Conservation (phyloP, 1,140 invertebrate genomes). For the Mycetomoellerius zeteki region DNA sequence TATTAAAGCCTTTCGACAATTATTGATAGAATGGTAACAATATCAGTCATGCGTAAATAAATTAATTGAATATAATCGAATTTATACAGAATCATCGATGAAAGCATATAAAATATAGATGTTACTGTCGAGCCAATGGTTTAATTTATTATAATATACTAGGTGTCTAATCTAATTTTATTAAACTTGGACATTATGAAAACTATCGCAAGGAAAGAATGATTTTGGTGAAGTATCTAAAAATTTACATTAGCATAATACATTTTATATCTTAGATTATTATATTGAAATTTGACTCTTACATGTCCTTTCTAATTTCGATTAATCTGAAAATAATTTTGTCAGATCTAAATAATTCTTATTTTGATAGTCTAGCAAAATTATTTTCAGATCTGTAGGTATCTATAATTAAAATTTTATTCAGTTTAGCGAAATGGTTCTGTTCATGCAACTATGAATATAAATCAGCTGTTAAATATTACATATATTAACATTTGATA, state of each 20-base stretch:
- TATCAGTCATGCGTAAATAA: constrained; percentile 2
- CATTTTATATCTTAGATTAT: too few species aligned
- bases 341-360: too few species aligned
- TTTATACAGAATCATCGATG: constrained; percentile 4
- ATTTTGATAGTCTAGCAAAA: too few species aligned
- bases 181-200: neutral
- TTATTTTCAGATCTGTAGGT: too few species aligned
- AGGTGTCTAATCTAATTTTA: neutral
- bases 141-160: constrained; percentile 25
- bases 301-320: too few species aligned
- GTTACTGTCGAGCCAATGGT: neutral
- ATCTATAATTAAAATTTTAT: too few species aligned
- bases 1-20: neutral
- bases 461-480: neutral
- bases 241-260: too few species aligned
- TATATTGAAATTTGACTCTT: too few species aligned
- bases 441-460: too few species aligned
- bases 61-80: constrained; percentile 38
- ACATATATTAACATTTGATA: neutral
- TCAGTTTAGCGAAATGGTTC: too few species aligned
- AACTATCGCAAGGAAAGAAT: neutral
- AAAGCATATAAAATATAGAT: constrained; percentile 41
- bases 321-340: too few species aligned
- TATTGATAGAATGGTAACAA: constrained; percentile 25
- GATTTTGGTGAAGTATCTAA: too few species aligned